phyloP scores from a whole-genome alignment of 2,113 vertebrate species.

The Eurypyga helias region DNA sequence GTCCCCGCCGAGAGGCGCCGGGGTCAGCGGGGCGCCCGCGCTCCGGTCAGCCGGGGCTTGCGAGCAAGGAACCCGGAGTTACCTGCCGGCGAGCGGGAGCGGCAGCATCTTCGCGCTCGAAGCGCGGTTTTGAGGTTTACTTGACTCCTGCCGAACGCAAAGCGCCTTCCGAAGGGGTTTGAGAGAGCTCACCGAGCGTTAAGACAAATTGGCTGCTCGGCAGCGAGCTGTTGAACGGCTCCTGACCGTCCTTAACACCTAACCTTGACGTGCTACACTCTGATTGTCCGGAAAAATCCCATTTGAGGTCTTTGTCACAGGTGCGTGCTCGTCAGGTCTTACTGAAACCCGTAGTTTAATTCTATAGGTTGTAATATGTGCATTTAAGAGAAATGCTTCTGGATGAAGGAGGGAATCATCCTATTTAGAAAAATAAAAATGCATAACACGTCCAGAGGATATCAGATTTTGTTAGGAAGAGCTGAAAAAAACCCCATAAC shows the following conservation, averaged over 20 bases:
- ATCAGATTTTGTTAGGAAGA: not conserved
- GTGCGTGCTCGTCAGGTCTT: not conserved
- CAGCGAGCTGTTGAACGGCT: not conserved
- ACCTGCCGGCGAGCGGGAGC: not conserved
- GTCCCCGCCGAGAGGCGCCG: not conserved
- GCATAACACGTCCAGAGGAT: not conserved
- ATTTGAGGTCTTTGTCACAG: not conserved
- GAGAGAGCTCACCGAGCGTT: not conserved
- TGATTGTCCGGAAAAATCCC: not conserved
- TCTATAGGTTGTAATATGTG: not conserved
- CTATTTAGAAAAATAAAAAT: not conserved
- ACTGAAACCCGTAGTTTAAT: not conserved
- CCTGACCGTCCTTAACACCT: not conserved
- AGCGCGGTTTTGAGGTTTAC: not conserved
- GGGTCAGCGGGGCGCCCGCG: not conserved
- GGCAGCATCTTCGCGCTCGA: not conserved
- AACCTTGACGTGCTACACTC: fast-evolving
- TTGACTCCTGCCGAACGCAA: not conserved
- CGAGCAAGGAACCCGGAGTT: not conserved
- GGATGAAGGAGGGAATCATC: not conserved
- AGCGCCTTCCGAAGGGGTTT: not conserved
- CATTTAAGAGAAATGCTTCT: not conserved
- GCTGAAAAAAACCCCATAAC: not conserved
- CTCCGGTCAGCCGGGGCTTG: fast-evolving
- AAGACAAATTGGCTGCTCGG: not conserved